These are phyloP conservation scores for Leucopternis melanops DNA, from an alignment of 2,113 vertebrate genomes.

Conservation along the genomic window DNA sequence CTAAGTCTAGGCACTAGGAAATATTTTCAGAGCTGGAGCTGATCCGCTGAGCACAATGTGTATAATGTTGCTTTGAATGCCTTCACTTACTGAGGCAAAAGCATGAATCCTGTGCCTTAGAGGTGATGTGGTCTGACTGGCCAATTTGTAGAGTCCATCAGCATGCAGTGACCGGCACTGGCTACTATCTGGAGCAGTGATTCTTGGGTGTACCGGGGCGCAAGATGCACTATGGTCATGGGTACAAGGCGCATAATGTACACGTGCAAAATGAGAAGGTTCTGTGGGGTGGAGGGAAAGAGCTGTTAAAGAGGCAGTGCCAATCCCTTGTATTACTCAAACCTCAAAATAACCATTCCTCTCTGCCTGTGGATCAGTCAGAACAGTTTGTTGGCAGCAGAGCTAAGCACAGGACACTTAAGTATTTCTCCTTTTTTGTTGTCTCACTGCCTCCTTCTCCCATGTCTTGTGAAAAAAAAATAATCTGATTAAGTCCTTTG, in stretches of 20 bases:
- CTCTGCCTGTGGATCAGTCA: not conserved
- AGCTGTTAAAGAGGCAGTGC: not conserved
- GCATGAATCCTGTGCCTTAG: not conserved
- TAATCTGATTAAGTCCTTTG: conserved; percentile 15
- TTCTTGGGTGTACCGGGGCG: not conserved
- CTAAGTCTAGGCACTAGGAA: not conserved
- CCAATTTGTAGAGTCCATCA: not conserved
- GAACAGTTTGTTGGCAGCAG: not conserved
- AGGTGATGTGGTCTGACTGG: not conserved
- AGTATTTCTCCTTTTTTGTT: conserved; percentile 26
- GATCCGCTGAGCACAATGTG: not conserved
- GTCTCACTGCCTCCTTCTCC: not conserved
- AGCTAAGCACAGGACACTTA: not conserved
- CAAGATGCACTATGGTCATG: not conserved
- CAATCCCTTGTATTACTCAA: not conserved
- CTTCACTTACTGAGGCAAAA: not conserved
- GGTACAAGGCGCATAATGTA: not conserved
- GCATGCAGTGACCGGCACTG: not conserved
- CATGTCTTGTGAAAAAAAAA: not conserved
- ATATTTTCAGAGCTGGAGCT: not conserved
- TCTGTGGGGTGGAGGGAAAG: not conserved
- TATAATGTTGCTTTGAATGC: not conserved
- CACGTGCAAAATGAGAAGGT: not conserved
- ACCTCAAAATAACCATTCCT: not conserved
- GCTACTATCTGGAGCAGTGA: not conserved